These are phyloP conservation scores for Herminia tarsipennalis DNA, from an alignment of 2,888 invertebrate species.

Conservation along the genomic window DNA sequence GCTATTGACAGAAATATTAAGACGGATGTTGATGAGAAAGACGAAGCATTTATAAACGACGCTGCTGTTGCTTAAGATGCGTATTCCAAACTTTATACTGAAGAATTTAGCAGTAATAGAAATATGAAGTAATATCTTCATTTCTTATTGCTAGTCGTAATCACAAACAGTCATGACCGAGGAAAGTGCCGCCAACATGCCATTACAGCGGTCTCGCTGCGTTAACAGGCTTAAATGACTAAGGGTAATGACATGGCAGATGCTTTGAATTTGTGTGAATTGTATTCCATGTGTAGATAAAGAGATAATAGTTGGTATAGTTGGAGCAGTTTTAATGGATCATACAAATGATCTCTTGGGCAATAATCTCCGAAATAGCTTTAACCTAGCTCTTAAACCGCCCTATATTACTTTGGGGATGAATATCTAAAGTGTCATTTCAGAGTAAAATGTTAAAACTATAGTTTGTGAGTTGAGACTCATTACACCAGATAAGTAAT, in stretches of 20 bases:
- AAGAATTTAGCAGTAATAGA: slow-evolving; percentile 19
- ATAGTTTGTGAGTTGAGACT: slow-evolving; percentile 42
- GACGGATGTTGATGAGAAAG: slow-evolving; percentile 21
- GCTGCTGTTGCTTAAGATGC: background rate
- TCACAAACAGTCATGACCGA: slow-evolving; percentile 69
- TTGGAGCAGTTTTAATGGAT: slow-evolving; percentile 18
- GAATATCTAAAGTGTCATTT: slow-evolving; percentile 22
- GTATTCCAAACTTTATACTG: slow-evolving; percentile 7
- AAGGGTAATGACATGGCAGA: slow-evolving; percentile 82
- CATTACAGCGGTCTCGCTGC: slow-evolving; percentile 70
- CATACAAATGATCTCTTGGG: slow-evolving; percentile 5
- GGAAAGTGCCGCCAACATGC: slow-evolving; percentile 68
- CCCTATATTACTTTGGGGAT: background rate
- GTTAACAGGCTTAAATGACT: slow-evolving; percentile 81
- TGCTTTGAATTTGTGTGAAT: slow-evolving; percentile 76
- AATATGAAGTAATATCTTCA: slow-evolving; percentile 49
- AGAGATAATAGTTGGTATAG: slow-evolving; percentile 49
- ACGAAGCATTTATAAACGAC: slow-evolving; percentile 13
- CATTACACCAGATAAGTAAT: slow-evolving; percentile 45
- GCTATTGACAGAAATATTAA: slow-evolving; percentile 45
- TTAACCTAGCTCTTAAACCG: slow-evolving; percentile 10
- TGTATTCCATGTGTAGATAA: slow-evolving; percentile 58
- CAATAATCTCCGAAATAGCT: slow-evolving; percentile 22
- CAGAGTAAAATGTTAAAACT: slow-evolving; percentile 17
- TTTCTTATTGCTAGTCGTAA: slow-evolving; percentile 60